Percentiles rank a stretch among this genome's conserved stretches.
These are phyloP conservation scores for Agrilus cyanescens DNA, from an alignment of 2,888 invertebrate species.

Conservation along the genomic window DNA sequence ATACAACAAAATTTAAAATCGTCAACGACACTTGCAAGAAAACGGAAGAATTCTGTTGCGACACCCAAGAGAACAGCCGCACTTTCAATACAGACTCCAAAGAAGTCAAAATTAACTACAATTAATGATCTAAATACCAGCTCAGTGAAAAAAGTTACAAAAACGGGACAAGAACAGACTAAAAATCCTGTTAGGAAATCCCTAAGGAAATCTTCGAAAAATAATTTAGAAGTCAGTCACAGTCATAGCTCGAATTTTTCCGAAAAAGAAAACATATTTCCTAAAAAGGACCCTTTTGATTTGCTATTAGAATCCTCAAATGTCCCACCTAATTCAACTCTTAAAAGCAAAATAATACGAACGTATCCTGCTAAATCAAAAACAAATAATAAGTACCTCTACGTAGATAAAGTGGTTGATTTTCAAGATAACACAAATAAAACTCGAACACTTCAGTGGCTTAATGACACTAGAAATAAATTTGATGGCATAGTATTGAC, in stretches of 20 bases:
- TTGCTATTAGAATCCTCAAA: constrained; percentile 1
- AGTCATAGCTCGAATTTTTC: background rate
- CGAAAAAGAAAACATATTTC: background rate
- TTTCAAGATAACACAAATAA: constrained; percentile 17
- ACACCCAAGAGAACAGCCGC: too few species aligned
- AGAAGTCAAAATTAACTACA: too few species aligned
- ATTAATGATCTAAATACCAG: too few species aligned
- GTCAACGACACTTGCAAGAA: too few species aligned
- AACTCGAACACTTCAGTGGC: constrained; percentile 19
- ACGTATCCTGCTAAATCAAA: constrained; percentile 13
- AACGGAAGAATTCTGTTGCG: too few species aligned
- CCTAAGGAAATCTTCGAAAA: too few species aligned
- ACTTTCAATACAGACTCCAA: too few species aligned
- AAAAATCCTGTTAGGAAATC: too few species aligned
- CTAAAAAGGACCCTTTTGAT: constrained; percentile 7
- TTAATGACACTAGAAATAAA: constrained; percentile 21
- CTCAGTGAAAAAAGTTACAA: too few species aligned
- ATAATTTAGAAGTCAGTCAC: too few species aligned
- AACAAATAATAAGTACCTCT: constrained; percentile 2
- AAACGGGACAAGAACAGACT: too few species aligned
- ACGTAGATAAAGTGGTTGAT: constrained; percentile 11
- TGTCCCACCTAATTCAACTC: background rate
- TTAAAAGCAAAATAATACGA: constrained; percentile 4
- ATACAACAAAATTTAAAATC: background rate
- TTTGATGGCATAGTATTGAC: constrained; percentile 21